These are phyloP conservation scores for Pomacea canaliculata DNA, from an alignment of 2,888 invertebrate genomes.

Conservation along the genomic window DNA sequence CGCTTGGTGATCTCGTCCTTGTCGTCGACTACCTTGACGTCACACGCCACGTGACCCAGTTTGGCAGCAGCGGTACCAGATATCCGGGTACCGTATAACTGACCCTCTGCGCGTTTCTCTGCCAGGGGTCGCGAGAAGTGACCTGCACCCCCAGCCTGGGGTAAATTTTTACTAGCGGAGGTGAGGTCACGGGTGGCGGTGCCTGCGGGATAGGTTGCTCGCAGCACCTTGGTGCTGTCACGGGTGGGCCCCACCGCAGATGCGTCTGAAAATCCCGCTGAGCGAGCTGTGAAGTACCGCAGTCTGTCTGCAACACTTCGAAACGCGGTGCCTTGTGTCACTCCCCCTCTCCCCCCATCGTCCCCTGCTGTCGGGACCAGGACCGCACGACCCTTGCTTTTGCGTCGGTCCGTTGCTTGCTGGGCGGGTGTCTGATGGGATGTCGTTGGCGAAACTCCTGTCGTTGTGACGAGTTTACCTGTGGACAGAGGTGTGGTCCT, in stretches of 20 bases:
- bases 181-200: constrained; percentile 15
- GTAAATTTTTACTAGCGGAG: not conserved
- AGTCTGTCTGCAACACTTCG: not conserved
- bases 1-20: constrained; percentile 16
- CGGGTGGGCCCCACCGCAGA: not conserved
- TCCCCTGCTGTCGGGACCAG: no score
- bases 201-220: constrained; percentile 13
- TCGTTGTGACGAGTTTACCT: not conserved
- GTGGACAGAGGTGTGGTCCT: not conserved
- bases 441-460: not conserved
- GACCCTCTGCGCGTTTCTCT: not conserved
- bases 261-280: not conserved
- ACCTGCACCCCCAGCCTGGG: not conserved
- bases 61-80: constrained; percentile 8
- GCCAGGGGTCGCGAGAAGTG: not conserved
- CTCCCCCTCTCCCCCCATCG: not conserved
- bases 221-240: not conserved
- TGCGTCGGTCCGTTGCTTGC: not conserved
- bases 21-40: not conserved
- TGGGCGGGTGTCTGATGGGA: not conserved
- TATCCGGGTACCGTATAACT: not conserved
- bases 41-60: constrained; percentile 17
- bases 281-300: not conserved
- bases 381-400: not conserved
- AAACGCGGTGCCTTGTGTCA: not conserved